Base-by-base conservation (phyloP, 2,113 vertebrate genomes). In the Carassius carassius region DNA sequence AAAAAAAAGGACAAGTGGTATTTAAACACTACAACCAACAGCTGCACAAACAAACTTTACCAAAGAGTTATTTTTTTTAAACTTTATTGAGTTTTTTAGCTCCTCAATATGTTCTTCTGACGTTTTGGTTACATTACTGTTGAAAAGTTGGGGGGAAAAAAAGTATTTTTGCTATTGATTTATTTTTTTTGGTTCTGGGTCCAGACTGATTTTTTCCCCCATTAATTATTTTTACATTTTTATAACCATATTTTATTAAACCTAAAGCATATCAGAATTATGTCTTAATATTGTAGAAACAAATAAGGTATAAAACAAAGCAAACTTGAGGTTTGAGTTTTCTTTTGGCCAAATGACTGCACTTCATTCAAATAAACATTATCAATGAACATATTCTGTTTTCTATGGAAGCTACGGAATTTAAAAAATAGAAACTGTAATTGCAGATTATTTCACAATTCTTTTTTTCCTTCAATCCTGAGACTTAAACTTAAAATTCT, bases 21-120 rank as follows among this genome's bases (percentile, higher is more conserved):
- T 60, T 78, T 81, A 69, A 78, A 78, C 76, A 78, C 76, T 78
- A 78, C 19, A 78, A 62, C 13, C 56, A 23, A 78, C 23, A 8
- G 32, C 78, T 77, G 84, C 14, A 1, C 63, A 82, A 74, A 23
- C 49, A 29, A 5, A 35, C n/a, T 25, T 35, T 23, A 78, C 76
- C 62, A 80, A 80, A 62, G 76, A 35, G 74, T 82, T 85, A 60
- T 21, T 91, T 86, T 47, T 47, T 47, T 0, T 2, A 37, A 37
- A 37, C 37, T 44, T 44, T 41, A 83, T 67, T 73, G 78, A 37
- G 47, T 82, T 35, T 78, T 89, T 29, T 47, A 17, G 16, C 51
- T 54, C 49, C 8, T 80, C 41, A 11, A 11, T 11, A 44, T 44
- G 41, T 44, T 10, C 41, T 44, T 16, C 14, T 65, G 49, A 58